phyloP scores from a whole-genome alignment of 2,888 invertebrate species.

The Drosophila paranaensis region DNA sequence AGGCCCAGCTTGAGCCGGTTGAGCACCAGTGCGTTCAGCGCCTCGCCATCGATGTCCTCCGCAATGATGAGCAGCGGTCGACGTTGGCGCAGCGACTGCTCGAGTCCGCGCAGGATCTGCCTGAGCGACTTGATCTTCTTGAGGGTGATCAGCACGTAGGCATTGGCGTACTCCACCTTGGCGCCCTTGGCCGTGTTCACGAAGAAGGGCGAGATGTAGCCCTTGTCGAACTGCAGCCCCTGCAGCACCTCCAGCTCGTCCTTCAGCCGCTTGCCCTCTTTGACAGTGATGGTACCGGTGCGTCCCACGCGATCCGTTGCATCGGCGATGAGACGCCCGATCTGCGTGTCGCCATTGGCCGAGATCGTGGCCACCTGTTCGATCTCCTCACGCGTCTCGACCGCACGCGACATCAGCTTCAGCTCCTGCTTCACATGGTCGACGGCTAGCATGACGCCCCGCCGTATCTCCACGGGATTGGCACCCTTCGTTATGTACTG shows the following conservation, averaged over 20 bases:
- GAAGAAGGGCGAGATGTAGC: constrained; percentile 99
- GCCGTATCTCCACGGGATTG: constrained; percentile 97
- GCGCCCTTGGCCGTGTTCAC: constrained; percentile 99
- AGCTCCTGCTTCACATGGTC: constrained; percentile 95
- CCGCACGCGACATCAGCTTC: constrained; percentile 95
- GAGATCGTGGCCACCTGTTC: constrained; percentile 99
- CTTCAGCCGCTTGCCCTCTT: constrained; percentile 98
- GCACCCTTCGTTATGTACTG: constrained; percentile 98
- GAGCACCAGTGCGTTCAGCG: constrained; percentile 95
- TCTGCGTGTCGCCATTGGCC: constrained; percentile 97
- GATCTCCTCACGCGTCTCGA: constrained; percentile 99
- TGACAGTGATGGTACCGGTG: constrained; percentile 99
- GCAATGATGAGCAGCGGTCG: constrained; percentile 98
- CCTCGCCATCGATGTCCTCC: constrained; percentile 98
- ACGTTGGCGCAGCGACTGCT: constrained; percentile 95
- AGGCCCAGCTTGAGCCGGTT: constrained; percentile 96
- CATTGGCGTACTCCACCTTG: constrained; percentile 98
- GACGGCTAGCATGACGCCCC: constrained; percentile 98
- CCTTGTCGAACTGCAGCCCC: constrained; percentile 99
- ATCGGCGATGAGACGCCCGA: constrained; percentile 96
- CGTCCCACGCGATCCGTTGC: constrained; percentile 99
- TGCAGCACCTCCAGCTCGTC: constrained; percentile 98
- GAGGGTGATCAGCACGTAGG: constrained; percentile 95
- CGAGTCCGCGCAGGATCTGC: constrained; percentile 97
- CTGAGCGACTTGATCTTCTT: constrained; percentile 99